Percentiles rank a stretch among this genome's conserved stretches.
Conservation (phyloP, 2,797 vertebrate species). For the Hoplostethus mediterraneus region DNA sequence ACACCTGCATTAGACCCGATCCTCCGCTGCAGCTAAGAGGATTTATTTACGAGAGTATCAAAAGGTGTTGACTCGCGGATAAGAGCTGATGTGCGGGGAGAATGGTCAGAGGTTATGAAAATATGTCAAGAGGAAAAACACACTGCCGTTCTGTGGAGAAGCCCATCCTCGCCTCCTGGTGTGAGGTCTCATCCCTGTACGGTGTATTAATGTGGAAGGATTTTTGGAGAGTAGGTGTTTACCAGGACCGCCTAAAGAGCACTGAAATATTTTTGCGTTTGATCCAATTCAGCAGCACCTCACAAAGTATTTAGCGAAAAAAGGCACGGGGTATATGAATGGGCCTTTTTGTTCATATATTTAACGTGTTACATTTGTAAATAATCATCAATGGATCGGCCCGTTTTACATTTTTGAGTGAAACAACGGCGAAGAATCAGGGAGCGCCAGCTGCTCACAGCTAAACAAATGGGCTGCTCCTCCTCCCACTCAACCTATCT, state of each 20-base stretch:
- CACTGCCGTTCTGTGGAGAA: background rate
- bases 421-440: background rate
- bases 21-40: too few species aligned
- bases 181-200: background rate
- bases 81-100: too few species aligned
- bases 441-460: background rate
- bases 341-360: background rate
- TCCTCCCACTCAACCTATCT: constrained; percentile 5
- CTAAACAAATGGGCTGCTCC: background rate
- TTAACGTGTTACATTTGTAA: background rate
- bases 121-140: constrained; percentile 2
- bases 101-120: too few species aligned
- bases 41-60: too few species aligned
- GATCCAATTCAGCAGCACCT: too few species aligned
- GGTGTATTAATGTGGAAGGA: background rate
- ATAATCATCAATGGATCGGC: background rate
- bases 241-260: too few species aligned
- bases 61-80: too few species aligned
- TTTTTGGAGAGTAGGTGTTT: background rate
- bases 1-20: too few species aligned
- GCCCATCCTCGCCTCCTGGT: background rate
- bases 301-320: too few species aligned
- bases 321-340: background rate
- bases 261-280: too few species aligned
- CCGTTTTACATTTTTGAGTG: background rate